Conservation (phyloP, 64 coral and sea anemone genomes). For the Anthopleura sola region DNA sequence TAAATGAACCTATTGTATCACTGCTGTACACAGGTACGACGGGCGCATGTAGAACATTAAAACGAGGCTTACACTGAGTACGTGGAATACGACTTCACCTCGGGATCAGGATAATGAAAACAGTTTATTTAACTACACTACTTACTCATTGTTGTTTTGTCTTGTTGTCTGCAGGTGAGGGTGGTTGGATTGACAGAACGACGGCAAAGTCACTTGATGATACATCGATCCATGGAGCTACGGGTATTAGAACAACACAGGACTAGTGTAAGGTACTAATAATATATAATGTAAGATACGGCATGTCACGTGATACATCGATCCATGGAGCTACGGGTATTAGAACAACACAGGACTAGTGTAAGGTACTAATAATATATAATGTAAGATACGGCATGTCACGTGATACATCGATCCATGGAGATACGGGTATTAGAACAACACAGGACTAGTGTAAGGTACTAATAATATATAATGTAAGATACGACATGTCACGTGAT, state of each 20-base stretch:
- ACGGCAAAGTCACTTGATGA: conserved; percentile 55
- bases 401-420: conserved; percentile 87
- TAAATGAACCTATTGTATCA: no score
- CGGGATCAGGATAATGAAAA: no score
- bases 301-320: conserved; percentile 68
- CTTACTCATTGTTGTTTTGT: background rate
- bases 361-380: no score
- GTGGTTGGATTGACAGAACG: conserved; percentile 68
- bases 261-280: conserved; percentile 25
- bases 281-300: no score
- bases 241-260: conserved; percentile 79
- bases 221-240: conserved; percentile 90
- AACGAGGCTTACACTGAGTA: no score
- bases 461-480: no score
- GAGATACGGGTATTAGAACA: conserved; percentile 76
- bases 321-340: conserved; percentile 77
- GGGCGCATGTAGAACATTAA: no score
- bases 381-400: no score
- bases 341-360: conserved; percentile 79
- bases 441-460: conserved; percentile 53
- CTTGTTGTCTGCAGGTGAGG: conserved; percentile 43
- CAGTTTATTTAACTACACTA: no score
- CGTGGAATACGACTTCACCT: no score
- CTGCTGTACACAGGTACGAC: no score
- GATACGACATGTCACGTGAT: conserved; percentile 59